Conservation (phyloP, 2,797 vertebrate species). For the Chrysocyon brachyurus region DNA sequence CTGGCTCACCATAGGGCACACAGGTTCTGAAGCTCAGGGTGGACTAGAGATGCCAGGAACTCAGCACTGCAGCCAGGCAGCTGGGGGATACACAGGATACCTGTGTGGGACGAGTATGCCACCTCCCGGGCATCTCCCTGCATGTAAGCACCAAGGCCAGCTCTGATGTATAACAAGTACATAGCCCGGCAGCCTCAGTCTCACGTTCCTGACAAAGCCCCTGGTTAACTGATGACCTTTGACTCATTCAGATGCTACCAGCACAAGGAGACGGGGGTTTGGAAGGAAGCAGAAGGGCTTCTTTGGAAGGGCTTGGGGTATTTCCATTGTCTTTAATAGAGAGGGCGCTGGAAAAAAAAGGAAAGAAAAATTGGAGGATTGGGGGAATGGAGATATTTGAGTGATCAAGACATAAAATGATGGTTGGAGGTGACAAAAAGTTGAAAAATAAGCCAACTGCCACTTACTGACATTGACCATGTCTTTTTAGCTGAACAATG, state of each 20-base stretch:
- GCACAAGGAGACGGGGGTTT: too few species aligned
- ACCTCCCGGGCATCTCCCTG: not conserved
- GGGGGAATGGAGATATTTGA: not conserved
- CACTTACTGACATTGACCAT: not conserved
- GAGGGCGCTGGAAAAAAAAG: too few species aligned
- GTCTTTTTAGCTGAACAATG: not conserved
- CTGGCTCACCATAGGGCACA: not conserved
- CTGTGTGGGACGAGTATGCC: not conserved
- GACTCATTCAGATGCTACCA: not conserved
- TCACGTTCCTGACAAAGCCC: not conserved
- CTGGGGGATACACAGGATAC: too few species aligned
- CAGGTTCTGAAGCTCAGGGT: not conserved
- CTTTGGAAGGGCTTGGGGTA: too few species aligned
- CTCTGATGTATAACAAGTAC: not conserved
- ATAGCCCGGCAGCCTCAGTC: too few species aligned
- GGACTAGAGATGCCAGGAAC: not conserved
- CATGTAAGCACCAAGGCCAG: not conserved
- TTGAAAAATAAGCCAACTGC: not conserved
- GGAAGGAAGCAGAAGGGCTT: not conserved
- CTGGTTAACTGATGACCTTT: accelerated
- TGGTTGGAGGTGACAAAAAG: not conserved
- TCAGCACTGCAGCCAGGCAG: not conserved
- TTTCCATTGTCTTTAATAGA: not conserved
- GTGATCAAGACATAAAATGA: not conserved
- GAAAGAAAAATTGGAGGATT: not conserved